Evolutionary conservation across 1,140 invertebrate species (phyloP).

Genomic region (Charaxes varanes): DNA sequence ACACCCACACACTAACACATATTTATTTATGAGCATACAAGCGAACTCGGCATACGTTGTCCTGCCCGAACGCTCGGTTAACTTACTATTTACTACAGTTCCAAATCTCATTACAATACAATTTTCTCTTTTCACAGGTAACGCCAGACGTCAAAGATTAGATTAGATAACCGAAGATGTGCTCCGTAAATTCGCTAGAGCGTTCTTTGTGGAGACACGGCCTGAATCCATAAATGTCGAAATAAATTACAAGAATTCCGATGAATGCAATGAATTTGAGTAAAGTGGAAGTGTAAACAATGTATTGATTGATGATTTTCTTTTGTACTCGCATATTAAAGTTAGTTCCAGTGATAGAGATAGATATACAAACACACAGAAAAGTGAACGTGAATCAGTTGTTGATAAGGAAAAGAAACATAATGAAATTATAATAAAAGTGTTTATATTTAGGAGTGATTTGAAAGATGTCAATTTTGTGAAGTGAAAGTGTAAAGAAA

Average conservation of each 20-base stretch:
- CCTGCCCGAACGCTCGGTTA: no score
- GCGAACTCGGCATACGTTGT: no score
- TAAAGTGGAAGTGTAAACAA: not conserved
- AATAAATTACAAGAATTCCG: not conserved
- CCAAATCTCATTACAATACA: slow-evolving; percentile 22
- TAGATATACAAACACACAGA: no score
- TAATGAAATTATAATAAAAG: no score
- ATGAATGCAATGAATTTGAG: not conserved
- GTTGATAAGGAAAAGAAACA: no score
- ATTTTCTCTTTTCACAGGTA: slow-evolving; percentile 35
- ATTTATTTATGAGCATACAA: no score
- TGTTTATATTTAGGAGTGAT: slow-evolving; percentile 1
- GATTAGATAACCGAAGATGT: slow-evolving; percentile 28
- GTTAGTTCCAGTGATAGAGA: no score
- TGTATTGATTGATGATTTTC: no score
- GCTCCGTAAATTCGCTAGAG: slow-evolving; percentile 9
- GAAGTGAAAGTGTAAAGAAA: slow-evolving; percentile 17
- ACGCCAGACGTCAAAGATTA: slow-evolving; percentile 16
- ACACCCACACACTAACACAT: no score
- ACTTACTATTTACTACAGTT: no score
- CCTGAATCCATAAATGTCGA: slow-evolving; percentile 3
- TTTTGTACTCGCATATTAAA: no score
- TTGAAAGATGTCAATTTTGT: slow-evolving; percentile 7
- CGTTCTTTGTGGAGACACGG: slow-evolving; percentile 8
- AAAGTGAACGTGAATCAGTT: no score